phyloP scores from a whole-genome alignment of 37 sponge, comb jelly and placozoan genomes.

The Cliona cf. orientalis region DNA sequence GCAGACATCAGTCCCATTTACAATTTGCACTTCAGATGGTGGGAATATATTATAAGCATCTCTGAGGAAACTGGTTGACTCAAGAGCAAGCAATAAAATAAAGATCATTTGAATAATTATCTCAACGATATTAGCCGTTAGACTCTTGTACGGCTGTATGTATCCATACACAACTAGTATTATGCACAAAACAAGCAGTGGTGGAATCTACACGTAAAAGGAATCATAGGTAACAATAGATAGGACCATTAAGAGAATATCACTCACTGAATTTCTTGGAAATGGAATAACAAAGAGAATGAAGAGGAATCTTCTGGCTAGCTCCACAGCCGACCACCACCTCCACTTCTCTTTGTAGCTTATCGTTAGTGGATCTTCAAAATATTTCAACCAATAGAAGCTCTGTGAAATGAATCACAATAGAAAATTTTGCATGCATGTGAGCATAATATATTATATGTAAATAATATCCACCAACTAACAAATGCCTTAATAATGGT shows the following conservation, averaged over 20 bases:
- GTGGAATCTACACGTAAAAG: conserved; percentile 17
- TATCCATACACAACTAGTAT: conserved; percentile 32
- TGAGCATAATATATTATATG: too few relatives aligned
- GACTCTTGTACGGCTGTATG: conserved; percentile 53
- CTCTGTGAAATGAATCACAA: conserved; percentile 4
- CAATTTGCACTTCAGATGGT: background rate
- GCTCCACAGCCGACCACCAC: conserved; percentile 74
- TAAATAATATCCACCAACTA: too few relatives aligned
- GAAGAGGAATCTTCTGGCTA: conserved; percentile 59
- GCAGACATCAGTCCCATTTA: background rate
- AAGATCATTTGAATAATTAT: conserved; percentile 14
- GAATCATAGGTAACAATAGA: background rate
- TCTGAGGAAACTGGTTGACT: conserved; percentile 11
- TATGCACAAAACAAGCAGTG: conserved; percentile 23
- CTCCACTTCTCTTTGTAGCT: conserved; percentile 37
- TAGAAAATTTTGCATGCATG: too few relatives aligned
- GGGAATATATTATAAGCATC: conserved; percentile 8
- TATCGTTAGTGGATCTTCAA: conserved; percentile 13
- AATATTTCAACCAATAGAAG: background rate
- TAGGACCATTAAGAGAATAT: background rate
- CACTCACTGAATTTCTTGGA: conserved; percentile 42
- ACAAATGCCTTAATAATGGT: too few relatives aligned
- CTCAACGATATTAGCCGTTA: conserved; percentile 41
- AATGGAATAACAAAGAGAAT: conserved; percentile 47
- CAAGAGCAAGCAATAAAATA: conserved; percentile 43